phyloP scores from a whole-genome alignment of 2,797 vertebrate genomes.

The Siniperca undulata region DNA sequence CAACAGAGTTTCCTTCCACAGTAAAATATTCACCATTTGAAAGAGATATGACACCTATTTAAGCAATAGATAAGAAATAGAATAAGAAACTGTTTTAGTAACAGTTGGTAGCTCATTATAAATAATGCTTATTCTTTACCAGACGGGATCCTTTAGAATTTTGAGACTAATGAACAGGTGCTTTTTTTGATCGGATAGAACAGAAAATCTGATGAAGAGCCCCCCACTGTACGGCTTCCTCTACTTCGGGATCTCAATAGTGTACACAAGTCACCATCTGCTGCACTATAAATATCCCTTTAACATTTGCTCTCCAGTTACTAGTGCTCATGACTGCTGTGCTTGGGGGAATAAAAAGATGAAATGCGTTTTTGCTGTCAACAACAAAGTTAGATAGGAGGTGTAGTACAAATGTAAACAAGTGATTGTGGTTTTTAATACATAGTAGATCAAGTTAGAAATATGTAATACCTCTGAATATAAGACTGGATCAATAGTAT shows the following conservation, averaged over 20 bases:
- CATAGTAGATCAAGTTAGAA: not conserved
- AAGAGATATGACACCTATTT: not conserved
- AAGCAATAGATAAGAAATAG: not conserved
- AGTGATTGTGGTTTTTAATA: not conserved
- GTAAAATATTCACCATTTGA: not conserved
- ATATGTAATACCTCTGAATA: not conserved
- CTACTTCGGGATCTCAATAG: constrained; percentile 44
- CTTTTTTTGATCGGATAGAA: not conserved
- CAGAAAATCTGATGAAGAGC: constrained; percentile 34
- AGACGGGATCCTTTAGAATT: not conserved
- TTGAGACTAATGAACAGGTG: not conserved
- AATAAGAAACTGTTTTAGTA: not conserved
- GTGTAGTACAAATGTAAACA: not conserved
- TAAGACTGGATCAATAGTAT: too few species aligned
- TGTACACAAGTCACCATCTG: constrained; percentile 58
- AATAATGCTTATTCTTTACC: not conserved
- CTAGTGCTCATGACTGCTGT: not conserved
- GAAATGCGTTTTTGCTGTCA: not conserved
- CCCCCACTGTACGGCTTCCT: constrained; percentile 39
- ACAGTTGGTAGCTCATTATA: not conserved
- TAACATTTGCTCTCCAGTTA: constrained; percentile 1
- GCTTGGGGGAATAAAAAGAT: not conserved
- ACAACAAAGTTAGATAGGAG: not conserved
- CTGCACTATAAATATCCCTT: constrained; percentile 57
- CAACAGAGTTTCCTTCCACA: not conserved